These are phyloP conservation scores for Anomalospiza imberbis DNA, from an alignment of 2,797 vertebrate genomes.

Conservation along the genomic window DNA sequence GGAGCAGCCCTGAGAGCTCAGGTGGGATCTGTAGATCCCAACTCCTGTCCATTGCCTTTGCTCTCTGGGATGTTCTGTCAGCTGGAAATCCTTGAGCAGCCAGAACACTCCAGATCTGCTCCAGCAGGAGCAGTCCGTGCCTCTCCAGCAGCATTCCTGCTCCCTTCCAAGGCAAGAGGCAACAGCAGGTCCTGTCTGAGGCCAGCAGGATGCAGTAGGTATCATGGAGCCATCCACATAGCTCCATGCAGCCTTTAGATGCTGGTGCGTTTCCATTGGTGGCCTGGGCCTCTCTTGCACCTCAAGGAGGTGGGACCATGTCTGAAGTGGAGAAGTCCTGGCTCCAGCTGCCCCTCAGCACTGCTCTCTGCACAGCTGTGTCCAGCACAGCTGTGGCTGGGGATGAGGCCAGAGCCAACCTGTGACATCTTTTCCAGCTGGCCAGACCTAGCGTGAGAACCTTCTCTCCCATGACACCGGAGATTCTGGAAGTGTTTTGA, in stretches of 20 bases:
- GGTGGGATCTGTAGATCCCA: neutral
- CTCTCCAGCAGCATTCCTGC: neutral
- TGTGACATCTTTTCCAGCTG: rapidly evolving
- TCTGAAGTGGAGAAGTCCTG: neutral
- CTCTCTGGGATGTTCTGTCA: neutral
- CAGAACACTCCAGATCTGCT: neutral
- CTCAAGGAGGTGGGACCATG: neutral
- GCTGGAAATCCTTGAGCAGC: neutral
- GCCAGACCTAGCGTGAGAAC: neutral
- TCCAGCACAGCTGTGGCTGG: neutral
- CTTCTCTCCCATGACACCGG: neutral
- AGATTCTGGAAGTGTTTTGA: neutral
- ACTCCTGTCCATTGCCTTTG: neutral
- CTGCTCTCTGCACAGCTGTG: neutral
- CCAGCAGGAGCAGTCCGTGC: neutral
- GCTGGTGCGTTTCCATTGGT: neutral
- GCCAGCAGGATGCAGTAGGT: neutral
- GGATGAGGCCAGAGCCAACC: neutral
- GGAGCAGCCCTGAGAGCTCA: neutral
- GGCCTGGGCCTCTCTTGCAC: neutral
- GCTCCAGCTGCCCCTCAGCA: neutral
- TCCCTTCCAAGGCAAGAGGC: neutral
- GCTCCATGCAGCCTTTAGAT: neutral
- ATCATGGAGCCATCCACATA: neutral
- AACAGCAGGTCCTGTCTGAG: neutral